These are phyloP conservation scores for Drosophila nr. medialis DNA, from an alignment of 2,888 invertebrate genomes.

Conservation along the genomic window DNA sequence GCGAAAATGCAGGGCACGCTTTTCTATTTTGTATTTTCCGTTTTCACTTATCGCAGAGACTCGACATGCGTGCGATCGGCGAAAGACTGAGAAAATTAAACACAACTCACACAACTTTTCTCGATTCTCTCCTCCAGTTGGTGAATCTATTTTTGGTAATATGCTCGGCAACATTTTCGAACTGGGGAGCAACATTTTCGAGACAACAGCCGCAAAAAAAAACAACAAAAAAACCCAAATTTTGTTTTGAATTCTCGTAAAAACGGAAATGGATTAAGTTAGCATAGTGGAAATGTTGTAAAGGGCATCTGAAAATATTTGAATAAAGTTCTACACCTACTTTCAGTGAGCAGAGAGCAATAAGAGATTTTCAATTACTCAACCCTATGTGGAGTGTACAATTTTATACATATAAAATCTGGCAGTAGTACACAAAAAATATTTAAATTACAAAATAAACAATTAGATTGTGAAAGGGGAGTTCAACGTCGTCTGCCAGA, in stretches of 20 bases:
- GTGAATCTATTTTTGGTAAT: conserved; percentile 70
- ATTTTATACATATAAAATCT: conserved; percentile 23
- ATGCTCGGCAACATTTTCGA: conserved; percentile 55
- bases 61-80: conserved; percentile 61
- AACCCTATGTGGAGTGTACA: conserved; percentile 27
- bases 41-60: conserved; percentile 43
- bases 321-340: conserved; percentile 18
- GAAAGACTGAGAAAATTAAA: conserved; percentile 48
- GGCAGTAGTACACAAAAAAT: conserved; percentile 49
- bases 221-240: background rate
- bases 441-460: conserved; percentile 80
- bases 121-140: conserved; percentile 29
- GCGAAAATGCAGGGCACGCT: conserved; percentile 55
- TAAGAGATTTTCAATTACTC: conserved; percentile 69
- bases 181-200: conserved; percentile 63
- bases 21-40: conserved; percentile 58
- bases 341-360: conserved; percentile 12
- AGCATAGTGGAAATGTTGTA: conserved; percentile 12
- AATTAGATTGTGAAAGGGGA: conserved; percentile 71
- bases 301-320: conserved; percentile 31
- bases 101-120: conserved; percentile 25
- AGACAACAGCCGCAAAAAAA: conserved; percentile 30
- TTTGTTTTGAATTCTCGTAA: conserved; percentile 13
- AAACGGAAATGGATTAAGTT: conserved; percentile 35
- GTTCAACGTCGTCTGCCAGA: conserved; percentile 46